phyloP scores from a whole-genome alignment of 2,888 invertebrate genomes.

The Drosophila meridionalis region DNA sequence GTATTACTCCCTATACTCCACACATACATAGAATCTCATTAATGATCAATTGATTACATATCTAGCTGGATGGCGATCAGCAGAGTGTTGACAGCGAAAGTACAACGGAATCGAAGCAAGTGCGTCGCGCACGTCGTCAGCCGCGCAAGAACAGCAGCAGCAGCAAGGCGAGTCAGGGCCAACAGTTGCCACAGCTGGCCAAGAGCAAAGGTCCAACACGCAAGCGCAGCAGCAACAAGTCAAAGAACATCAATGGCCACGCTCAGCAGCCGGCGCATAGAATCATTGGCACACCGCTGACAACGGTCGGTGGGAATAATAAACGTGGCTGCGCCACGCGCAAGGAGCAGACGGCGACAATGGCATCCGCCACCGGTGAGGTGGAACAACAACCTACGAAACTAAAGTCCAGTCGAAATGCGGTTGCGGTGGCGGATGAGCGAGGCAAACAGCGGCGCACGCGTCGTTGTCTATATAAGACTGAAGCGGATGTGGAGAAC shows the following conservation, averaged over 20 bases:
- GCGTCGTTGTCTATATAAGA: conserved; percentile 82
- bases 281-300: conserved; percentile 46
- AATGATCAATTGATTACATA: not conserved
- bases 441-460: conserved; percentile 75
- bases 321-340: conserved; percentile 78
- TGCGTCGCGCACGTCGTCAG: conserved; percentile 21
- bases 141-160: conserved; percentile 26
- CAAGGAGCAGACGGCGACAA: conserved; percentile 51
- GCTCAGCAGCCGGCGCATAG: conserved; percentile 18
- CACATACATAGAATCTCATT: too few relatives aligned
- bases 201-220: conserved; percentile 29
- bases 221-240: conserved; percentile 9
- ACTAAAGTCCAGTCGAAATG: conserved; percentile 46
- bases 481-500: conserved; percentile 80
- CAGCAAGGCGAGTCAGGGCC: conserved; percentile 34
- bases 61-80: conserved; percentile 5
- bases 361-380: conserved; percentile 79
- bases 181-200: conserved; percentile 17
- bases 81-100: conserved; percentile 44
- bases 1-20: not conserved
- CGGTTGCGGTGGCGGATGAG: conserved; percentile 23
- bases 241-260: conserved; percentile 22
- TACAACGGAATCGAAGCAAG: conserved; percentile 22
- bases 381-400: conserved; percentile 53
- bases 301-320: conserved; percentile 60